These are phyloP conservation scores for Trichomycterus rosablanca DNA, from an alignment of 2,113 vertebrate genomes.

Conservation along the genomic window DNA sequence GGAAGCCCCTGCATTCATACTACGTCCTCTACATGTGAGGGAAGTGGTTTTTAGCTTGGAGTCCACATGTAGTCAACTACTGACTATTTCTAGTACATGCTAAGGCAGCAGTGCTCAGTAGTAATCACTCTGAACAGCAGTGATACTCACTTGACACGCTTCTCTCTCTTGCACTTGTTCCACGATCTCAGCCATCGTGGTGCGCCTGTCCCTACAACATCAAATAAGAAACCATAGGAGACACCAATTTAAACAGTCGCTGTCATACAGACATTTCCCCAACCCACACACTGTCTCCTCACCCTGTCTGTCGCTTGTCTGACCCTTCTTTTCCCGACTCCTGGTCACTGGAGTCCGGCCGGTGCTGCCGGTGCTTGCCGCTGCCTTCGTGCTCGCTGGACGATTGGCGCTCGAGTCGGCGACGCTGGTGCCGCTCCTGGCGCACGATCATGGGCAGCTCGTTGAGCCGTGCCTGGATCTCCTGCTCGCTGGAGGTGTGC, in stretches of 20 bases:
- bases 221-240: conserved; percentile 13
- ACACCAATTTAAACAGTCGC: too few relatives aligned
- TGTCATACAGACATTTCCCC: background rate
- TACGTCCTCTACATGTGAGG: too few relatives aligned
- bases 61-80: too few relatives aligned
- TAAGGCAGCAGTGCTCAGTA: too few relatives aligned
- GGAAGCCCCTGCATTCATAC: too few relatives aligned
- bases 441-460: conserved; percentile 71
- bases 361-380: conserved; percentile 70
- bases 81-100: too few relatives aligned
- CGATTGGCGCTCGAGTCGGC: conserved; percentile 73
- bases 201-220: conserved; percentile 69
- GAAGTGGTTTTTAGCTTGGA: too few relatives aligned
- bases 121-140: too few relatives aligned
- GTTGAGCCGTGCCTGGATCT: conserved; percentile 72
- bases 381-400: conserved; percentile 74
- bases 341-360: conserved; percentile 85
- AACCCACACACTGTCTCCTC: conserved; percentile 28
- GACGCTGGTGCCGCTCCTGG: conserved; percentile 67
- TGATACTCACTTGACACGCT: conserved; percentile 61
- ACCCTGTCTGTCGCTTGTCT: conserved; percentile 67
- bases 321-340: conserved; percentile 72
- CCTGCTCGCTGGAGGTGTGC: conserved; percentile 74
- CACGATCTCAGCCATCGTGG: conserved; percentile 88
- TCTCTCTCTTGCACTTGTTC: conserved; percentile 91